Evolutionary conservation across 2,113 vertebrate species (phyloP).

Genomic region (Archilochus colubris): DNA sequence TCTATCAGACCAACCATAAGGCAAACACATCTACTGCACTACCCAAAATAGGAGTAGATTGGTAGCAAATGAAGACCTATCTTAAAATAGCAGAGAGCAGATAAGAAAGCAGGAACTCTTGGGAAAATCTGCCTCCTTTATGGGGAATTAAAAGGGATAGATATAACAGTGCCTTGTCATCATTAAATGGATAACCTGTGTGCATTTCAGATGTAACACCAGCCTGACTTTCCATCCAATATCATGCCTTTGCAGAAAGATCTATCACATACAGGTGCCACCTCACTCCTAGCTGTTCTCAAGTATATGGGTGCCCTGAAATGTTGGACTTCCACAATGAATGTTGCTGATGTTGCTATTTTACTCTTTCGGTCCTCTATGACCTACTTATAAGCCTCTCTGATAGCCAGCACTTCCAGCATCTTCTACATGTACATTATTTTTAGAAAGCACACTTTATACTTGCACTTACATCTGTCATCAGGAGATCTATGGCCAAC

Average conservation of each 20-base stretch:
- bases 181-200: background rate
- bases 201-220: background rate
- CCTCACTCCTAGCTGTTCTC: background rate
- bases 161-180: background rate
- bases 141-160: background rate
- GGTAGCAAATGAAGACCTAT: background rate
- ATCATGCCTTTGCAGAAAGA: background rate
- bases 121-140: background rate
- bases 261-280: background rate
- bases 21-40: background rate
- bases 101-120: background rate
- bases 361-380: background rate
- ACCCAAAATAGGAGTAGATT: background rate
- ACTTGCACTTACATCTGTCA: constrained; percentile 40
- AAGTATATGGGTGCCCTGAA: background rate
- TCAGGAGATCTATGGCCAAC: constrained; percentile 16
- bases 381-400: constrained; percentile 27
- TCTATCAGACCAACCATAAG: background rate
- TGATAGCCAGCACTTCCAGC: background rate
- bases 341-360: background rate
- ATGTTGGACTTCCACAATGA: background rate
- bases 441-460: constrained; percentile 65
- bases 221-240: background rate
- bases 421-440: constrained; percentile 42
- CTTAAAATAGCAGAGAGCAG: background rate